A percentile compares a stretch with the other conserved stretches of the same genome.
Evolutionary conservation across 2,113 vertebrate genomes (phyloP).

Genomic region (Craseonycteris thonglongyai): DNA sequence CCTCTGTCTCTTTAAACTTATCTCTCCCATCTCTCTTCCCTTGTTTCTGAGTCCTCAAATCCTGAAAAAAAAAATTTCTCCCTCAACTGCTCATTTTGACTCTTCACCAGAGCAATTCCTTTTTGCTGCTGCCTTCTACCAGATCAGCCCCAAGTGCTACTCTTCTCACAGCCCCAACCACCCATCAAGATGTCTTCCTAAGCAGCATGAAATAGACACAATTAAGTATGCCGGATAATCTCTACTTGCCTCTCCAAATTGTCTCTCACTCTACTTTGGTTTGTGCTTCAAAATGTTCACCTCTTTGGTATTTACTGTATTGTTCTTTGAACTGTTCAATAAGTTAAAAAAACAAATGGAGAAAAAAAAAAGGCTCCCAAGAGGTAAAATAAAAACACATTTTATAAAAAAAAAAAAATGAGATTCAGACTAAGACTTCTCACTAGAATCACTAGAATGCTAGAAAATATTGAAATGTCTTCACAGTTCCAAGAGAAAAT

Average conservation of each 20-base stretch:
- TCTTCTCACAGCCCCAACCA: not conserved
- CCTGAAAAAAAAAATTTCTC: not conserved
- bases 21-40: not conserved
- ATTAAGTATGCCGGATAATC: not conserved
- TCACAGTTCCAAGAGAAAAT: not conserved
- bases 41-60: not conserved
- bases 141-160: not conserved
- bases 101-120: not conserved
- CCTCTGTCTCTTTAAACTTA: not conserved
- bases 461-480: constrained; percentile 15
- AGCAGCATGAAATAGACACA: not conserved
- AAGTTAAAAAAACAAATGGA: not conserved
- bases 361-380: not conserved
- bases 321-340: not conserved
- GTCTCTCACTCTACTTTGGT: not conserved
- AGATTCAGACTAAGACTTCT: not conserved
- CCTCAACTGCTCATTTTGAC: not conserved
- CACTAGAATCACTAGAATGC: not conserved
- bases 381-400: not conserved
- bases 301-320: not conserved
- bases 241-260: not conserved
- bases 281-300: not conserved
- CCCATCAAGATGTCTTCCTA: not conserved
- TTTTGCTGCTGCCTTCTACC: not conserved
- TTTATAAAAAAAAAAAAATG: constrained; percentile 10